Base-by-base conservation (phyloP, 92 coral and sea anemone genomes). In the Muricea muricata region DNA sequence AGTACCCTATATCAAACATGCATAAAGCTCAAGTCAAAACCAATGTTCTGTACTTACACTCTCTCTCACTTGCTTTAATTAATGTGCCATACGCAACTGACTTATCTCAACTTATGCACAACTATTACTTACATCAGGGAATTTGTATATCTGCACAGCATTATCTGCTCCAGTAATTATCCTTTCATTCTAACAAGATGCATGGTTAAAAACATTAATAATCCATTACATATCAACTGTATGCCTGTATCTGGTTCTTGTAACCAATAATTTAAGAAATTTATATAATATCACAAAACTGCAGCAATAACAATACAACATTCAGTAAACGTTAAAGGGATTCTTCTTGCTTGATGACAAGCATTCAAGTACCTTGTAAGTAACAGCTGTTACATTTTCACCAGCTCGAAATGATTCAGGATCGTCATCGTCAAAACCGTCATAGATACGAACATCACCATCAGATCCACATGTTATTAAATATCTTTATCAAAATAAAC, bases 391-490 rank as follows among this genome's bases (percentile, higher is more conserved):
- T 7, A 97, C 97, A 65, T 90, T 88, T 61, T 93, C 99, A 2
- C 98, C 99, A 17, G 93, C 99, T 68, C 97, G 87, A 31, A 97
- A 79, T 31, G 99, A 97, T 66, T 90, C 97, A 30, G 99, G 98
- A 76, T 97, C 99, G 79, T 97, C 94, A 75, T 97, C 99, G 58
- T 97, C 98, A 89, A 97, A 97, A 26, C 95, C 98, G 85, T 97
- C 93, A 48, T 97, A 97, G 17, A 97, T 91, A 54, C 99, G 91
- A 31, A 96, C 92, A 71, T 96, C 99, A 18, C 99, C 99, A 89
- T 96, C 99, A 25, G 99, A 93, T 46, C 99, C 99, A 89, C 99
- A 93, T 0, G 99, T 96, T 84, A 96, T 68, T 46, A 96, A 90
- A 66, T 89, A 89, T 47, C 99, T 96, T 71, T 6, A 65, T 65